phyloP scores from a whole-genome alignment of 2,113 vertebrate genomes.

The Lipophrys pholis region DNA sequence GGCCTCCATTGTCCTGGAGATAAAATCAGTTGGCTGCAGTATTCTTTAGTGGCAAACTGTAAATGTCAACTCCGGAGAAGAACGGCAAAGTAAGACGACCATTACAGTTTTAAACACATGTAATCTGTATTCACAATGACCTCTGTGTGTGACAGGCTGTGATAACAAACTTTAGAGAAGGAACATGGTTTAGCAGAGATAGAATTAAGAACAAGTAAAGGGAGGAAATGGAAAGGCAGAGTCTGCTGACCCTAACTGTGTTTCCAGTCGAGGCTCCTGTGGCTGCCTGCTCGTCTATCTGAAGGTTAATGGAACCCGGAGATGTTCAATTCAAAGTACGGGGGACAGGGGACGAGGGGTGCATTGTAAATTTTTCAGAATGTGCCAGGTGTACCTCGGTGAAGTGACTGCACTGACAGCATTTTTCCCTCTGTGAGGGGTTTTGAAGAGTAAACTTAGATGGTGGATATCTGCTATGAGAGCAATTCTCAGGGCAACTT shows the following conservation, averaged over 20 bases:
- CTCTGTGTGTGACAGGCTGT: neutral
- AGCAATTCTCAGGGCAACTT: slow-evolving; percentile 29
- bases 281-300: slow-evolving; percentile 38
- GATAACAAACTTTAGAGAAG: slow-evolving; percentile 15
- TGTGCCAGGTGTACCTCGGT: slow-evolving; percentile 38
- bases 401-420: slow-evolving; percentile 55
- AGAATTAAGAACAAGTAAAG: neutral
- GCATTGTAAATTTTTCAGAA: slow-evolving; percentile 53
- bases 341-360: neutral
- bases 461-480: slow-evolving; percentile 11
- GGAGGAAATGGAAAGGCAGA: slow-evolving; percentile 2
- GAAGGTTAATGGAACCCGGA: slow-evolving; percentile 57
- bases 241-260: slow-evolving; percentile 45
- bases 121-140: slow-evolving; percentile 33
- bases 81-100: neutral
- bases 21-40: slow-evolving; percentile 28
- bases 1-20: slow-evolving; percentile 21
- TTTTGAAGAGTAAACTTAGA: slow-evolving; percentile 38
- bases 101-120: slow-evolving; percentile 4
- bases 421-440: slow-evolving; percentile 40
- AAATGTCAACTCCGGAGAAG: slow-evolving; percentile 3
- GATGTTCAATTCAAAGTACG: slow-evolving; percentile 31
- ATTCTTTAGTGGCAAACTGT: neutral
- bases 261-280: slow-evolving; percentile 46
- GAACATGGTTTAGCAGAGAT: slow-evolving; percentile 1